Conservation (phyloP, 2,797 vertebrate species). For the Cheirogaleus major region DNA sequence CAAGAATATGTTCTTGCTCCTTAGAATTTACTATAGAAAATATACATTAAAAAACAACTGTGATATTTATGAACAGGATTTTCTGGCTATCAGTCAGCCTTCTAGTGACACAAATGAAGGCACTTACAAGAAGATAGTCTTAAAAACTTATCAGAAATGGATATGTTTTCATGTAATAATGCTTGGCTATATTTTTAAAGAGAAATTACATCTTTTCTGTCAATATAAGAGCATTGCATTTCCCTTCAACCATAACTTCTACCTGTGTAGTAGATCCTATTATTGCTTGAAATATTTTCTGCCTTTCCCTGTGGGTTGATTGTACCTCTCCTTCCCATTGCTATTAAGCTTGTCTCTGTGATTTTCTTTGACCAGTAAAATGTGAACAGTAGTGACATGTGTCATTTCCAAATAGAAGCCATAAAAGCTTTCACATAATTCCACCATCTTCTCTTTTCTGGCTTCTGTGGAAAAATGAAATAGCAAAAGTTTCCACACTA, state of each 20-base stretch:
- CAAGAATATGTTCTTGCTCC: background rate
- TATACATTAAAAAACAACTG: constrained; percentile 1
- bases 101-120: background rate
- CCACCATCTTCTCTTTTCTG: background rate
- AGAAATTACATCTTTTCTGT: background rate
- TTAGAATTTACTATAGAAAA: constrained; percentile 18
- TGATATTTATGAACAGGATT: background rate
- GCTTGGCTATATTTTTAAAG: background rate
- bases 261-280: background rate
- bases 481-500: background rate
- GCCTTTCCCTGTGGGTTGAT: background rate
- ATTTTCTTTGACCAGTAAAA: constrained; percentile 44
- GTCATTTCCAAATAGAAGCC: constrained; percentile 1
- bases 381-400: background rate
- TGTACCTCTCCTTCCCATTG: background rate
- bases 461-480: background rate
- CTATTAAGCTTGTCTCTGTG: background rate
- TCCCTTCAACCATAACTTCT: background rate
- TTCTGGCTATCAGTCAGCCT: background rate
- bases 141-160: background rate
- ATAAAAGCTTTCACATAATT: background rate
- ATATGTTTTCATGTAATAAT: background rate
- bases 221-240: background rate
- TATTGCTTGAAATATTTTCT: background rate
- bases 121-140: background rate